phyloP scores from a whole-genome alignment of 2,797 vertebrate species.

The Gymnocypris eckloni region DNA sequence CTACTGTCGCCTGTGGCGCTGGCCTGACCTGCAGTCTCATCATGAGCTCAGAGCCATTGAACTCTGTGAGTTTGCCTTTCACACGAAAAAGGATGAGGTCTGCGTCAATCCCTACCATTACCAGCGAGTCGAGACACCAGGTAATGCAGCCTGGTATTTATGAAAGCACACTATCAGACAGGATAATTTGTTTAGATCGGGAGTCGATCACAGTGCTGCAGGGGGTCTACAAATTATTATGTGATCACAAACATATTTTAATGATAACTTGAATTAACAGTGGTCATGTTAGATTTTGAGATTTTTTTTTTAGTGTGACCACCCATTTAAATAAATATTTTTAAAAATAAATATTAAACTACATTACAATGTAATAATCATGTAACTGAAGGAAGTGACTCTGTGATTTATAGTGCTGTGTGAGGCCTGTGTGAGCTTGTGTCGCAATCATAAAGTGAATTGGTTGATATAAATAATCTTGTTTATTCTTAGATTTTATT shows the following conservation, averaged over 20 bases:
- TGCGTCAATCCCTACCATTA: constrained; percentile 99
- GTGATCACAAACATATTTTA: background rate
- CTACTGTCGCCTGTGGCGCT: constrained; percentile 99
- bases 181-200: constrained; percentile 1
- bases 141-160: constrained; percentile 69
- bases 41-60: constrained; percentile 98
- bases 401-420: too few species aligned
- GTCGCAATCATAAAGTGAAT: too few species aligned
- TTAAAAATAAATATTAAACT: background rate
- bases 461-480: too few species aligned
- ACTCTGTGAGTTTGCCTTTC: constrained; percentile 96
- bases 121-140: constrained; percentile 97
- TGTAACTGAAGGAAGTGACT: too few species aligned
- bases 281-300: background rate
- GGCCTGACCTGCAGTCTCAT: constrained; percentile 98
- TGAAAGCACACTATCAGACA: background rate
- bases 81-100: constrained; percentile 99
- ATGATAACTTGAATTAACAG: background rate
- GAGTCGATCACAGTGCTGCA: too few species aligned
- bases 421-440: too few species aligned
- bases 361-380: background rate
- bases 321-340: background rate
- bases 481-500: too few species aligned
- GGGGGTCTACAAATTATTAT: background rate
- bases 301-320: background rate